Base-by-base conservation (phyloP, 2,888 invertebrate species). In the Tortricodes alternella region DNA sequence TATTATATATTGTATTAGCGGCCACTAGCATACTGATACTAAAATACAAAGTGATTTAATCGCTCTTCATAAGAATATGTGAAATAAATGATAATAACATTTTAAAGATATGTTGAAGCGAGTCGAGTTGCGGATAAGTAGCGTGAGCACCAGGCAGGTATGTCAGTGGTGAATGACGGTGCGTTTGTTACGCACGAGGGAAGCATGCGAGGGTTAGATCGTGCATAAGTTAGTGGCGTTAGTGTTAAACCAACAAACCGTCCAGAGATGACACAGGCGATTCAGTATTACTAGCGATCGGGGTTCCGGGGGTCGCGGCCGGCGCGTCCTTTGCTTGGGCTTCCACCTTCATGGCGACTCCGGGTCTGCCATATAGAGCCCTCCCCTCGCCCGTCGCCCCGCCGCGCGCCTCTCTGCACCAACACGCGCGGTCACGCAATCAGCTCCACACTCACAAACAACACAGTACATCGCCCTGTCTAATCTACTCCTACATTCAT, bases 211-310 rank as follows among this genome's bases (percentile, higher is more conserved):
- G 48, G 41, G 41, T 53, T 38, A 15, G 34, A 32, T 16, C 23
- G 43, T 56, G 50, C 49, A n/a, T 15, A 32, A 27, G 46, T 61
- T 43, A 50, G 35, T 51, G 60, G 61, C 51, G 71, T 74, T 72
- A 72, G 67, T 72, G 69, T 74, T 73, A 71, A 74, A 71, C 75
- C 76, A 82, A 88, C 88, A 87, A 88, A 89, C 89, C 88, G 80
- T 87, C 87, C 68, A 85, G 69, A 68, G 85, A 89, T 74, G 87
- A 85, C 62, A 85, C 82, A 72, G 89, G 86, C 67, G 89, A 87
- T 65, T 85, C 86, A 66, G 84, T 85, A 80, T 82, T 86, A 88
- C 83, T 85, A 84, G 80, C 70, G 74, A 68, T 76, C 70, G 78
- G 74, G 52, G 81, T 79, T 65, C 74, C 73, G 61, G 78, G 65